phyloP scores from a whole-genome alignment of 2,888 invertebrate genomes.

The Leptopilina myrica region DNA sequence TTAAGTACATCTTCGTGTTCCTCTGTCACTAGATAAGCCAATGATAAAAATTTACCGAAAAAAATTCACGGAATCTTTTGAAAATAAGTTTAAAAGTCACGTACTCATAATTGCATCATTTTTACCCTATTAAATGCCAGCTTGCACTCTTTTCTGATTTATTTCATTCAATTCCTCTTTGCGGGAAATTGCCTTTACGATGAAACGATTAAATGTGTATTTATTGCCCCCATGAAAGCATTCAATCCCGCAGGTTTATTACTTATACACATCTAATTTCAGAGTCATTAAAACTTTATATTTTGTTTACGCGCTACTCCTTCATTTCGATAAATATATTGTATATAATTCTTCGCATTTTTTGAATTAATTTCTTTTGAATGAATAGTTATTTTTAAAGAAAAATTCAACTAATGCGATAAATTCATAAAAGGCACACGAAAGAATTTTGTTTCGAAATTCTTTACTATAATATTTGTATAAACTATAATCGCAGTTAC shows the following conservation, averaged over 20 bases:
- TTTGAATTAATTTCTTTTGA: too few relatives aligned
- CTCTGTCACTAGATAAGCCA: conserved; percentile 20
- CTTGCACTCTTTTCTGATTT: conserved; percentile 19
- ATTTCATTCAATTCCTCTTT: neutral
- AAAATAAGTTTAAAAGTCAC: conserved; percentile 3
- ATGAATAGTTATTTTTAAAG: too few relatives aligned
- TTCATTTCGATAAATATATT: neutral
- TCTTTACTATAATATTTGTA: too few relatives aligned
- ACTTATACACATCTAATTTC: conserved; percentile 12
- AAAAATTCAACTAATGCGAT: too few relatives aligned
- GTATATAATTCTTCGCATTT: too few relatives aligned
- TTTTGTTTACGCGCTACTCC: neutral
- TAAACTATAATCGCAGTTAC: too few relatives aligned
- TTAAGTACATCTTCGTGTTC: conserved; percentile 35
- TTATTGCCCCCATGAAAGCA: conserved; percentile 4
- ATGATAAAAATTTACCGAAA: neutral
- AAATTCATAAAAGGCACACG: too few relatives aligned
- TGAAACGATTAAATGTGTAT: conserved; percentile 14
- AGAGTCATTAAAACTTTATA: conserved; percentile 13
- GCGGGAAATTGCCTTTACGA: conserved; percentile 5
- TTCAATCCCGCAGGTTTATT: conserved; percentile 12
- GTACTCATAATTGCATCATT: conserved; percentile 19
- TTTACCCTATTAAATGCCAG: neutral
- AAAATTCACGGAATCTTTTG: conserved; percentile 6
- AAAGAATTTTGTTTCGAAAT: too few relatives aligned